These are phyloP conservation scores for Tinea trinotella DNA, from an alignment of 2,888 invertebrate species.

Conservation along the genomic window DNA sequence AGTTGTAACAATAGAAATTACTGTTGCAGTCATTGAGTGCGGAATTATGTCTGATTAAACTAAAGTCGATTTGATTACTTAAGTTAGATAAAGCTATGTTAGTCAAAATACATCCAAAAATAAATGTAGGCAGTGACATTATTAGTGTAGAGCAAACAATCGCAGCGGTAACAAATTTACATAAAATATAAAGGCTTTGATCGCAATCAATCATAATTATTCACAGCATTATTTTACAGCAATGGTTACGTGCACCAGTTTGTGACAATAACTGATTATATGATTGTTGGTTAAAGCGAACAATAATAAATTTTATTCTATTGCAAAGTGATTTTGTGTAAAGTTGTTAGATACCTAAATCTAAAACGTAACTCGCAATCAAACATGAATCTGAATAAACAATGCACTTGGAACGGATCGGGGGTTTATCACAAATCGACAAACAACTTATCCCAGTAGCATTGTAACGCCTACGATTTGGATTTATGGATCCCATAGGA, in stretches of 20 bases:
- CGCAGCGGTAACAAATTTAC: neutral
- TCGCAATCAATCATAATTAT: conserved; percentile 13
- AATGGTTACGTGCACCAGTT: conserved; percentile 3
- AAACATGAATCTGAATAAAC: conserved; percentile 5
- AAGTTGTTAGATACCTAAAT: neutral
- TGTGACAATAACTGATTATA: conserved; percentile 13
- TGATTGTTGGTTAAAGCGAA: conserved; percentile 10
- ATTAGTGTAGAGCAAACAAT: conserved; percentile 1
- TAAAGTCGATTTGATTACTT: neutral
- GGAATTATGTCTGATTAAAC: neutral
- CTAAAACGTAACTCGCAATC: neutral
- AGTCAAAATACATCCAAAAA: neutral
- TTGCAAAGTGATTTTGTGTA: conserved; percentile 9
- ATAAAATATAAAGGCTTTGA: neutral
- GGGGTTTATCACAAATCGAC: conserved; percentile 9
- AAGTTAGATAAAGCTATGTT: neutral
- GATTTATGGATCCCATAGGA: neutral
- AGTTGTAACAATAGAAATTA: neutral
- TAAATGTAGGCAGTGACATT: neutral
- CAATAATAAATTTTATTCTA: conserved; percentile 6
- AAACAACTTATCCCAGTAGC: conserved; percentile 15
- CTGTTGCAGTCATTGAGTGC: neutral
- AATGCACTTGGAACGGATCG: neutral
- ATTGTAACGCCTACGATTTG: conserved; percentile 15
- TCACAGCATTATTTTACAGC: conserved; percentile 4